Conservation (phyloP, 2,797 vertebrate genomes). For the Sus cebifrons region DNA sequence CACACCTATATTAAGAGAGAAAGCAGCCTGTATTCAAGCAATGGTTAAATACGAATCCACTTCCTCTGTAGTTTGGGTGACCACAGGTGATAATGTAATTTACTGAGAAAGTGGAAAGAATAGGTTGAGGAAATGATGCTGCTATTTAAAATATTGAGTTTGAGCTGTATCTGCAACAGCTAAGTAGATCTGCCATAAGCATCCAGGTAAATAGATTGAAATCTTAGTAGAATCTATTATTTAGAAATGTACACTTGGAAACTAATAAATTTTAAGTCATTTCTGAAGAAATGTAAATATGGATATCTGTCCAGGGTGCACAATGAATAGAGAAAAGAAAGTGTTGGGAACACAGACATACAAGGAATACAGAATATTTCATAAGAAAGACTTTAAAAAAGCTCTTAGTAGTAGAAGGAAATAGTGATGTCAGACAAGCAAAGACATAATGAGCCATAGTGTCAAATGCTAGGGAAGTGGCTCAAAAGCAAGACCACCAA, state of each 20-base stretch:
- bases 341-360: background rate
- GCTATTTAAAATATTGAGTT: background rate
- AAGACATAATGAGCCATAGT: background rate
- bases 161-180: background rate
- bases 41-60: background rate
- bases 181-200: background rate
- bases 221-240: background rate
- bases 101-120: background rate
- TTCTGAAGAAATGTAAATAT: constrained; percentile 11
- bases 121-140: background rate
- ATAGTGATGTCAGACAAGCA: background rate
- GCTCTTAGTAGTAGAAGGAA: background rate
- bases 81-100: background rate
- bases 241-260: background rate
- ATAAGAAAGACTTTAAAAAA: background rate
- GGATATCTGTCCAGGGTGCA: background rate
- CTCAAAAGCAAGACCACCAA: background rate
- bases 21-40: background rate
- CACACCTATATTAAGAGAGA: background rate
- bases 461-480: background rate
- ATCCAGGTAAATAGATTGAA: background rate
- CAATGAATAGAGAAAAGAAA: background rate
- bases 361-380: background rate
- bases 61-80: background rate
- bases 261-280: background rate